Evolutionary conservation across 1,140 invertebrate species (phyloP), one percentile per base, ranked within the genome.

Genomic region (Plectrocnemia conspersa): DNA sequence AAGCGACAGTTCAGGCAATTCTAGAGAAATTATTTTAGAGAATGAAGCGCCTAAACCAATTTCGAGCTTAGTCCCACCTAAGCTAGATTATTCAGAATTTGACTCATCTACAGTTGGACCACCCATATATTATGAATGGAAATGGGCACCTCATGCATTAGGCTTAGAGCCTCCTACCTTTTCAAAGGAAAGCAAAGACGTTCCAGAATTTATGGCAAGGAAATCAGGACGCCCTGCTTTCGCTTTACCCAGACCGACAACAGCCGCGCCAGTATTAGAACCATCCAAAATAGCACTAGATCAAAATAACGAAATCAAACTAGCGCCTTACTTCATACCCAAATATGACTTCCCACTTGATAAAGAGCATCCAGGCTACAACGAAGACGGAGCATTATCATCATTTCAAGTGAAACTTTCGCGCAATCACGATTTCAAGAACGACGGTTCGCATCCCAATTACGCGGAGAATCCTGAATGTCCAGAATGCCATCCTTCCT

Each of bases 51-150:
- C 65, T 42, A 57, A 52, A 9, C 69, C 68, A 23, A 62, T 64
- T 6, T 65, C 24, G 41, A 63, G 66, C 2, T 54, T 76, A 6
- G 38, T 68, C 5, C 74, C 72, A 1, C 74, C 74, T 0, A 73
- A 74, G 54, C 55, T 25, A 3, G 68, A 74, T 22, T 65, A 64
- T 44, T 62, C 66, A 6, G 58, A 63, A 6, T 52, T 66, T 11
- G 59, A 64, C 32, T 72, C 77, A 21, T 77, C 78, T 15, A 81
- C 79, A 1, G 74, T 78, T 64, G 79, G 79, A 3, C 79, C 79
- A 2, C 77, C 78, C 2, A 78, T 81, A 27, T 81, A 81, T 56
- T 80, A 78, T 47, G 77, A 81, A 61, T 81, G 79, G 79, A 80
- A 79, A 62, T 80, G 78, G 79, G 79, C 79, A 11, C 73, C 78